These are phyloP conservation scores for Drosophila rubida DNA, from an alignment of 2,888 invertebrate genomes.

Conservation along the genomic window DNA sequence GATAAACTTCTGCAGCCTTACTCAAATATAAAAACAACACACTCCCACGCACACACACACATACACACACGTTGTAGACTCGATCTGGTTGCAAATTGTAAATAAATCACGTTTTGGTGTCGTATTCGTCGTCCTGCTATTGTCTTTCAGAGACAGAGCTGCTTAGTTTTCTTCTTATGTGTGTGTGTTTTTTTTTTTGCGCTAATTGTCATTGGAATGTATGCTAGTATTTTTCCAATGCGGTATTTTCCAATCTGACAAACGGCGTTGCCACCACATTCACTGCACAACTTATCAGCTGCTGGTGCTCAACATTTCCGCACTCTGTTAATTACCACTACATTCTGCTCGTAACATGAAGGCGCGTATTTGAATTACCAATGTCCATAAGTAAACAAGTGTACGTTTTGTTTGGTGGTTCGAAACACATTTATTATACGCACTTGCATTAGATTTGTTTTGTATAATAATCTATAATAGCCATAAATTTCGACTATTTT, in stretches of 20 bases:
- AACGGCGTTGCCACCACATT: slow-evolving; percentile 18
- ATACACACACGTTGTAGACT: background rate
- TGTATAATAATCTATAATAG: slow-evolving; percentile 15
- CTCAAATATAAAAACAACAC: slow-evolving; percentile 2
- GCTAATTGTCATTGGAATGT: slow-evolving; percentile 69
- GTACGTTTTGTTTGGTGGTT: slow-evolving; percentile 18
- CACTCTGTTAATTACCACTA: slow-evolving; percentile 10
- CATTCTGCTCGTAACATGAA: background rate
- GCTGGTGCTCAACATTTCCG: background rate
- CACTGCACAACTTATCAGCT: background rate
- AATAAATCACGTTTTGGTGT: slow-evolving; percentile 48
- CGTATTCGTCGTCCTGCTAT: slow-evolving; percentile 49
- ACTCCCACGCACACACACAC: slow-evolving; percentile 8
- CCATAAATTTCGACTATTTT: slow-evolving; percentile 1
- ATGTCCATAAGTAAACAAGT: background rate
- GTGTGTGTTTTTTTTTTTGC: slow-evolving; percentile 44
- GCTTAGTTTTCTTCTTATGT: slow-evolving; percentile 14
- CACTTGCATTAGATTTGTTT: slow-evolving; percentile 29
- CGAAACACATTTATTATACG: slow-evolving; percentile 57
- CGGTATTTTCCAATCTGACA: slow-evolving; percentile 48
- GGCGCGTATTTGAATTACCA: slow-evolving; percentile 31
- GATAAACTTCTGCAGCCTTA: background rate
- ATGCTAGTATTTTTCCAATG: slow-evolving; percentile 47
- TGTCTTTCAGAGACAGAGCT: slow-evolving; percentile 40
- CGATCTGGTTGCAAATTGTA: slow-evolving; percentile 9